phyloP scores from a whole-genome alignment of 2,797 vertebrate genomes.

The Nyctalus aviator region DNA sequence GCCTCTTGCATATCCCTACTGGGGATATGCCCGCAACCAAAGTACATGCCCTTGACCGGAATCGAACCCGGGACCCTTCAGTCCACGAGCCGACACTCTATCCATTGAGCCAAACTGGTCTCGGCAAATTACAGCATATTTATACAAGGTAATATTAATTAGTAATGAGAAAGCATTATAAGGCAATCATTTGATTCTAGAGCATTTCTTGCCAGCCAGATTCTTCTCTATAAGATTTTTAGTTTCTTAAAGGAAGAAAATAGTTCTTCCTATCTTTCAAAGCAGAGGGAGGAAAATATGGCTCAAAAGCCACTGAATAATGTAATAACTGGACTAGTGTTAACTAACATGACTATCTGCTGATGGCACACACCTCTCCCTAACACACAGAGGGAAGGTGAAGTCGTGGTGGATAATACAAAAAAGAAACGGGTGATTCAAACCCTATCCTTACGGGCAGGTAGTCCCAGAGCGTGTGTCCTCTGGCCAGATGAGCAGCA shows the following conservation, averaged over 20 bases:
- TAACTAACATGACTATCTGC: background rate
- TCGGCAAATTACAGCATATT: background rate
- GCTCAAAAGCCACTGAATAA: background rate
- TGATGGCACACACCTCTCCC: background rate
- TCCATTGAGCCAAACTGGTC: too few species aligned
- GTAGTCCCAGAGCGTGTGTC: background rate
- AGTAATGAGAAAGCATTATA: slow-evolving; percentile 10
- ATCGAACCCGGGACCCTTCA: too few species aligned
- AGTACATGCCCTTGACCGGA: too few species aligned
- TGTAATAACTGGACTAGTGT: background rate
- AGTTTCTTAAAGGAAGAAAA: background rate
- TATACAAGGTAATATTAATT: background rate
- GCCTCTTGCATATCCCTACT: too few species aligned
- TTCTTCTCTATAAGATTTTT: background rate
- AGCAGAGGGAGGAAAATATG: background rate
- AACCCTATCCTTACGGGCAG: background rate
- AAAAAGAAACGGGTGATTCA: background rate
- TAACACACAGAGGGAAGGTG: background rate
- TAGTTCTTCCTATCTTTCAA: background rate
- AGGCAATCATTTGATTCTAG: background rate
- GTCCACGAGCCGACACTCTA: too few species aligned
- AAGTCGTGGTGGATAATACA: background rate
- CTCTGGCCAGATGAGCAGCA: background rate
- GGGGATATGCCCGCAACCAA: too few species aligned
- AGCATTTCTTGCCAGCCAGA: background rate